Evolutionary conservation across 2,113 vertebrate species (phyloP).

Genomic region (Tragelaphus buxtoni): DNA sequence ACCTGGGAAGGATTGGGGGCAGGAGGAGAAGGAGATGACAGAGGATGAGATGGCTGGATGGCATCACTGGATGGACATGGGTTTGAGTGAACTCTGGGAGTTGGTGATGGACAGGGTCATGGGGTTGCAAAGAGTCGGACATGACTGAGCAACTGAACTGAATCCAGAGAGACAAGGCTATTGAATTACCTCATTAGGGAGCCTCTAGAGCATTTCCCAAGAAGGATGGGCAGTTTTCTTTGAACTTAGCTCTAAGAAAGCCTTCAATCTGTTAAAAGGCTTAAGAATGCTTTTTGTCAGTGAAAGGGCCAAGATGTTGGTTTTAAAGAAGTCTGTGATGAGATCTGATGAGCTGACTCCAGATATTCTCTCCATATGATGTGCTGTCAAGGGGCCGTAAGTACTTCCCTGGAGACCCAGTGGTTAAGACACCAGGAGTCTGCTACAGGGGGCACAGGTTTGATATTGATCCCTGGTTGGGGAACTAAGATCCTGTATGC

Average conservation of each 20-base stretch:
- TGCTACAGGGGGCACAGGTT: not conserved
- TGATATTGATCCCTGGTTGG: not conserved
- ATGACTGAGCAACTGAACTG: not conserved
- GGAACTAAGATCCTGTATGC: not conserved
- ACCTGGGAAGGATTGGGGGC: too few relatives aligned
- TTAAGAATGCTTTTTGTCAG: slow-evolving; percentile 21
- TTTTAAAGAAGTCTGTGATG: not conserved
- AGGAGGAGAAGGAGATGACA: too few relatives aligned
- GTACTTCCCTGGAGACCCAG: not conserved
- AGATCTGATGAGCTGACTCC: not conserved
- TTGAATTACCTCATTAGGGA: not conserved
- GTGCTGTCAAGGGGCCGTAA: not conserved
- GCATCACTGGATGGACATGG: not conserved
- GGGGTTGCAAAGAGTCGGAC: not conserved
- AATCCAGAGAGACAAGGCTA: not conserved
- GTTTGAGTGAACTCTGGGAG: not conserved
- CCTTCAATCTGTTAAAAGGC: slow-evolving; percentile 10
- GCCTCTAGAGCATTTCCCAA: not conserved
- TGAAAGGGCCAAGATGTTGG: not conserved
- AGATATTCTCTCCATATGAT: not conserved
- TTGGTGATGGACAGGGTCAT: not conserved
- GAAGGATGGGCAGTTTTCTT: not conserved
- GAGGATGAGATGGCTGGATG: too few relatives aligned
- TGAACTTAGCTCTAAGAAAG: not conserved
- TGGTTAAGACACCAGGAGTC: not conserved